These are phyloP conservation scores for Slavum lentiscoides DNA, from an alignment of 2,888 invertebrate species.

Conservation along the genomic window DNA sequence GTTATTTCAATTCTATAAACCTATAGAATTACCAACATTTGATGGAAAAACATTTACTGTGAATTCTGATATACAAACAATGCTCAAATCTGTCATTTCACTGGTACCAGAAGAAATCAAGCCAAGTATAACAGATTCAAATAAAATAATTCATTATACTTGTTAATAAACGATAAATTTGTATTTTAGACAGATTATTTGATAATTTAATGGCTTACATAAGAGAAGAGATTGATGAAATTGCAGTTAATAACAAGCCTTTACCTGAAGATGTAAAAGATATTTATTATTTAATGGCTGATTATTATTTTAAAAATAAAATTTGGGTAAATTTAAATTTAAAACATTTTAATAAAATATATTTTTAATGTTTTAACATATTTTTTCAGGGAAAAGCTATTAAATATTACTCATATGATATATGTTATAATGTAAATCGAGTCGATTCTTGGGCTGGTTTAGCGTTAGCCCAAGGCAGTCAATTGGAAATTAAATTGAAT, in stretches of 20 bases:
- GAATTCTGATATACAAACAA: slow-evolving; percentile 76
- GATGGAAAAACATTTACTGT: slow-evolving; percentile 68
- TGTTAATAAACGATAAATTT: background rate
- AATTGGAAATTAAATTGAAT: slow-evolving; percentile 79
- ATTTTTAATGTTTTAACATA: background rate
- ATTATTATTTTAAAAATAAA: slow-evolving; percentile 82
- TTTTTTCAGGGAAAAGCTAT: slow-evolving; percentile 64
- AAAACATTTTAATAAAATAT: slow-evolving; percentile 11
- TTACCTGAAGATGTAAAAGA: slow-evolving; percentile 56
- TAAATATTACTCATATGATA: slow-evolving; percentile 80
- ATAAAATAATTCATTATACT: background rate
- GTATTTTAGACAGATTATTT: slow-evolving; percentile 61
- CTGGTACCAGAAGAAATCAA: slow-evolving; percentile 72
- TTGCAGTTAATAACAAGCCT: slow-evolving; percentile 61
- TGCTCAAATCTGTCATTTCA: slow-evolving; percentile 72
- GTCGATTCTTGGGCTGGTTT: slow-evolving; percentile 93
- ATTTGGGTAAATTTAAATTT: slow-evolving; percentile 56
- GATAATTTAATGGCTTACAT: slow-evolving; percentile 71
- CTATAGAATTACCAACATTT: slow-evolving; percentile 71
- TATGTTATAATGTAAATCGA: slow-evolving; percentile 77
- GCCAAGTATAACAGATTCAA: slow-evolving; percentile 61
- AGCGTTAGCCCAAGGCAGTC: slow-evolving; percentile 77
- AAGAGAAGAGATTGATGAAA: slow-evolving; percentile 65
- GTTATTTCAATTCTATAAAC: slow-evolving; percentile 61
- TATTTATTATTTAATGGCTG: slow-evolving; percentile 83